Percentiles rank a stretch among this genome's conserved stretches.
Conservation (phyloP, 2,888 invertebrate genomes). For the Heliconius sara region DNA sequence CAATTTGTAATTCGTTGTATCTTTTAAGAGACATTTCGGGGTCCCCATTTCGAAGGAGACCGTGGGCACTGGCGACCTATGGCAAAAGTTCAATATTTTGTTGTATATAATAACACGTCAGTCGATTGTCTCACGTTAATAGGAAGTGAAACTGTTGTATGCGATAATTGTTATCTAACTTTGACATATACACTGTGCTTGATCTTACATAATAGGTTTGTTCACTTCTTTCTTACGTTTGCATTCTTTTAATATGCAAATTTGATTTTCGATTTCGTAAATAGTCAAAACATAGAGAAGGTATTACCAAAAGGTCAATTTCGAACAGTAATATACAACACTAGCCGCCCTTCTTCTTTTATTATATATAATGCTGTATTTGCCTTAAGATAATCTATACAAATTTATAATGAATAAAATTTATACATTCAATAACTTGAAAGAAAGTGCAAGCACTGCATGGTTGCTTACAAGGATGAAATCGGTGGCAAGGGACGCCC, state of each 20-base stretch:
- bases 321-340: background rate
- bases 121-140: slow-evolving; percentile 8
- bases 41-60: background rate
- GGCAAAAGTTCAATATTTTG: background rate
- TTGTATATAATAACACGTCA: background rate
- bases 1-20: background rate
- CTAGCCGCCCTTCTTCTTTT: too few species aligned
- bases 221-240: background rate
- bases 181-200: slow-evolving; percentile 11
- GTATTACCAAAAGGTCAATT: background rate
- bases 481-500: too few species aligned
- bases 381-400: too few species aligned
- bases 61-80: too few species aligned
- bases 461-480: too few species aligned
- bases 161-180: slow-evolving; percentile 30
- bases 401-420: too few species aligned
- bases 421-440: too few species aligned
- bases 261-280: background rate
- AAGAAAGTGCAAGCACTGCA: too few species aligned
- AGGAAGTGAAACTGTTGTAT: slow-evolving; percentile 15
- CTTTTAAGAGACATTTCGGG: background rate
- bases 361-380: too few species aligned
- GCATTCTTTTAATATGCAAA: background rate
- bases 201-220: slow-evolving; percentile 19
- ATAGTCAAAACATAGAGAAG: background rate